Percentiles rank a stretch among this genome's conserved stretches.
phyloP scores from a whole-genome alignment of 2,113 vertebrate species.

The Dasyornis broadbenti region DNA sequence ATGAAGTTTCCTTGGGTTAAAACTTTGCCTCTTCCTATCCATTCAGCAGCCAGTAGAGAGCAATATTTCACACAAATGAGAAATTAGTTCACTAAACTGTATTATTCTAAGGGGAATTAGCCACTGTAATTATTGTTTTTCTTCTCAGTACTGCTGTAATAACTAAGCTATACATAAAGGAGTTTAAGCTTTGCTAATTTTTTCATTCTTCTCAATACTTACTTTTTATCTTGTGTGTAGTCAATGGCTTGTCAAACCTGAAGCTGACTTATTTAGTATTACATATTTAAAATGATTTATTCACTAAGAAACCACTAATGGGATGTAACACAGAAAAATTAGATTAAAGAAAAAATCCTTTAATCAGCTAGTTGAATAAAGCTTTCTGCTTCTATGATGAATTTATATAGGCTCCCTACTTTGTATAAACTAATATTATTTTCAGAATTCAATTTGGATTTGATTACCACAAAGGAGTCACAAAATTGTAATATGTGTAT shows the following conservation, averaged over 20 bases:
- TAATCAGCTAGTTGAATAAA: background rate
- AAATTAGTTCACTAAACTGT: background rate
- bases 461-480: background rate
- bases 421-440: background rate
- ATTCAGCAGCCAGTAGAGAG: constrained; percentile 26
- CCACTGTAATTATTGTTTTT: constrained; percentile 17
- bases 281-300: background rate
- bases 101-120: background rate
- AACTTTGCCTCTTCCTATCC: background rate
- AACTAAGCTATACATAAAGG: background rate
- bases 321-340: background rate
- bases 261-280: background rate
- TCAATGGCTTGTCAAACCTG: background rate
- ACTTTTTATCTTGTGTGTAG: background rate
- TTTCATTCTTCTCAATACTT: background rate
- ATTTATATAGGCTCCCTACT: background rate
- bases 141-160: background rate
- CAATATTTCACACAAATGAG: constrained; percentile 6
- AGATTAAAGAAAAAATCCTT: constrained; percentile 15
- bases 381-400: background rate
- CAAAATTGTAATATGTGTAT: background rate
- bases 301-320: constrained; percentile 1
- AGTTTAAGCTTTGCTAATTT: background rate
- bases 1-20: background rate
- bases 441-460: background rate